These are phyloP conservation scores for Gallirallus australis DNA, from an alignment of 2,797 vertebrate species.

Conservation along the genomic window DNA sequence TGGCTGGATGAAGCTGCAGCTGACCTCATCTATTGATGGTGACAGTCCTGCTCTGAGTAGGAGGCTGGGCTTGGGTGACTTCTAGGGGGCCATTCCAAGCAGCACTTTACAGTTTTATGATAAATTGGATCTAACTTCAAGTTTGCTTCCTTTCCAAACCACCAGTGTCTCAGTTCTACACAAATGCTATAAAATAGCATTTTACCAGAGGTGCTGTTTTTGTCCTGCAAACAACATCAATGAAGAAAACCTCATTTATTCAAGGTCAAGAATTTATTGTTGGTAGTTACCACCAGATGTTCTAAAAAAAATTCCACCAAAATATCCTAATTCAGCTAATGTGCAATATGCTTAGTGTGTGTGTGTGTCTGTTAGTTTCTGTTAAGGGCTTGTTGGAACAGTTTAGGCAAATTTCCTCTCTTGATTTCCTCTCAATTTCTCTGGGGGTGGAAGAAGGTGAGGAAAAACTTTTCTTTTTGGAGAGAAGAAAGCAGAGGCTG, in stretches of 20 bases:
- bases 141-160: neutral
- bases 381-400: neutral
- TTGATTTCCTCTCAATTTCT: neutral
- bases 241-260: neutral
- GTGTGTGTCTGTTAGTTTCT: neutral
- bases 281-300: neutral
- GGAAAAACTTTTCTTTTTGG: conserved; percentile 9
- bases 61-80: neutral
- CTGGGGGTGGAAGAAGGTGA: neutral
- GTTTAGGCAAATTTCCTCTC: conserved; percentile 16
- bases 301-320: neutral
- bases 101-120: neutral
- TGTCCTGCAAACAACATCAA: neutral
- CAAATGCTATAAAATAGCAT: neutral
- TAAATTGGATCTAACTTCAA: neutral
- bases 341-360: neutral
- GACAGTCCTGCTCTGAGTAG: neutral
- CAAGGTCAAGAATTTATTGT: neutral
- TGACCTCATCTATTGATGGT: neutral
- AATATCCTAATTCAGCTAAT: neutral
- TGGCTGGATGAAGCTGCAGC: neutral
- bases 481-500: conserved; percentile 16
- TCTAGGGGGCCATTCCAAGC: neutral
- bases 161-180: neutral
- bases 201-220: neutral